phyloP scores from a whole-genome alignment of 2,888 invertebrate genomes.

The Lobophora halterata region DNA sequence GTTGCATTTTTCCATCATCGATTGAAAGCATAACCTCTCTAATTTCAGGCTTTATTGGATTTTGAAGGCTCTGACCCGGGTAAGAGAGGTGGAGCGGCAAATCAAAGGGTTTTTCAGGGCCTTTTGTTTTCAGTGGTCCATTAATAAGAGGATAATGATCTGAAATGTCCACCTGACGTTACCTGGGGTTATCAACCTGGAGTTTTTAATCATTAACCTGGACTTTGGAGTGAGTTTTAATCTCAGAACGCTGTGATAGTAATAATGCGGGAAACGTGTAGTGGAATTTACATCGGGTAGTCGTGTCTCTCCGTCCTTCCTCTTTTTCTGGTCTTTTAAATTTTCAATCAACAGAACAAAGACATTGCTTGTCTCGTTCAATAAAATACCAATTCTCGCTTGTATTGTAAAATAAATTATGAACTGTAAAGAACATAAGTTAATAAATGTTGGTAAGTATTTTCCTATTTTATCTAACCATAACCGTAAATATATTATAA shows the following conservation, averaged over 20 bases:
- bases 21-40: constrained; percentile 43
- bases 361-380: too few relatives aligned
- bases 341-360: too few relatives aligned
- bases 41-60: constrained; percentile 69
- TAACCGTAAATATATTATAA: too few relatives aligned
- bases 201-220: constrained; percentile 30
- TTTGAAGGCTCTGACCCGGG: constrained; percentile 62
- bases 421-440: too few relatives aligned
- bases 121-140: constrained; percentile 58
- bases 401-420: too few relatives aligned
- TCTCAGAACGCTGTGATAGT: constrained; percentile 4
- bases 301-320: too few relatives aligned
- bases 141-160: constrained; percentile 60
- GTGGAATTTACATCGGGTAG: too few relatives aligned
- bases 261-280: too few relatives aligned
- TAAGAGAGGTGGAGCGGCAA: constrained; percentile 74
- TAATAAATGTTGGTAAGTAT: too few relatives aligned
- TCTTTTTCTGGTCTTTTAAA: too few relatives aligned
- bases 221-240: constrained; percentile 24
- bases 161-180: constrained; percentile 46
- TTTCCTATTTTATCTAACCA: too few relatives aligned
- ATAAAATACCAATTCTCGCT: too few relatives aligned
- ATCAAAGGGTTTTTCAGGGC: constrained; percentile 72
- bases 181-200: constrained; percentile 21
- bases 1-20: constrained; percentile 38